A percentile compares a stretch with the other conserved stretches of the same genome.
phyloP scores from a whole-genome alignment of 2,888 invertebrate species.

The Thymelicus sylvestris region DNA sequence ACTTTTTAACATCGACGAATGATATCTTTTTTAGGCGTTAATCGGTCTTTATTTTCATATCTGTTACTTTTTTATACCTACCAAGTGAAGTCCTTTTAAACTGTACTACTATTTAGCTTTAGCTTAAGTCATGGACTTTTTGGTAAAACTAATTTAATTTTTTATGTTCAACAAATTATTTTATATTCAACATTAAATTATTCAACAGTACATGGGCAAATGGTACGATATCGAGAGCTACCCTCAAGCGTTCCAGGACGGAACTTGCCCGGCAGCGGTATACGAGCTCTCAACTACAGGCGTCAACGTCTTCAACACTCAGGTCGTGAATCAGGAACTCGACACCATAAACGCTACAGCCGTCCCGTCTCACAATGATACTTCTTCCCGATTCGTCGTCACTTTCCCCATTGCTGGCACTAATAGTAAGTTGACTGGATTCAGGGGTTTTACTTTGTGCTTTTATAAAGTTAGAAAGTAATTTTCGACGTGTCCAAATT shows the following conservation, averaged over 20 bases:
- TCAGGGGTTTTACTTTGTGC: neutral
- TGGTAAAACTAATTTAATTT: no score
- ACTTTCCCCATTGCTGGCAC: constrained; percentile 60
- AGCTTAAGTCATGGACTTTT: no score
- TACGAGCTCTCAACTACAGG: constrained; percentile 54
- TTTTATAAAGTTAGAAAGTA: neutral
- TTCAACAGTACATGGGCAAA: constrained; percentile 58
- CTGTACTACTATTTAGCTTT: no score
- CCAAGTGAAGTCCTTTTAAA: no score
- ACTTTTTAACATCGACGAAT: no score
- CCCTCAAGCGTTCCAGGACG: constrained; percentile 66
- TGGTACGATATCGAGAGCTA: constrained; percentile 73
- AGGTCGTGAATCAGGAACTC: constrained; percentile 60
- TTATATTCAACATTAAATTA: neutral
- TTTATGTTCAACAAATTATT: no score
- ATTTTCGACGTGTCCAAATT: neutral
- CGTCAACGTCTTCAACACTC: constrained; percentile 63
- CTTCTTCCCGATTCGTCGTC: constrained; percentile 63
- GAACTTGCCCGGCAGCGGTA: constrained; percentile 63
- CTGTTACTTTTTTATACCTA: no score
- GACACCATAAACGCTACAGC: constrained; percentile 62
- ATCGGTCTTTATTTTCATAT: no score
- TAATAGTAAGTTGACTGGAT: constrained; percentile 49
- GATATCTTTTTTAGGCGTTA: no score
- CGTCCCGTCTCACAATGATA: constrained; percentile 51